phyloP scores from a whole-genome alignment of 2,113 vertebrate genomes.

The Albula glossodonta region DNA sequence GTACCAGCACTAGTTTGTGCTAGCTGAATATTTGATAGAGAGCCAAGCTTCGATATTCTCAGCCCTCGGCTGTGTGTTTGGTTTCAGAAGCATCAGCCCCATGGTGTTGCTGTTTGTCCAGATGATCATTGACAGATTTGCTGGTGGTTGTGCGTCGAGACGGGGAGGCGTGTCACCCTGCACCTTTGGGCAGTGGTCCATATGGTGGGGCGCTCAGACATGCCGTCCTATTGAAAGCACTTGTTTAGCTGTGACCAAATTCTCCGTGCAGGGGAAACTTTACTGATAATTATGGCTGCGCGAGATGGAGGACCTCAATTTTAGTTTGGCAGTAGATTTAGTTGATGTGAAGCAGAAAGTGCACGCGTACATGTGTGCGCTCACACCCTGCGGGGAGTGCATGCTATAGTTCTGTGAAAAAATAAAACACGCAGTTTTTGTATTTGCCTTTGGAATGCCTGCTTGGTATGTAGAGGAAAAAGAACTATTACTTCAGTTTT shows the following conservation, averaged over 20 bases:
- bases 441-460: background rate
- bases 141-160: background rate
- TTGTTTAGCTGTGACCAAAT: no score
- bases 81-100: background rate
- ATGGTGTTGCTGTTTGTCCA: background rate
- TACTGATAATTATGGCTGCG: background rate
- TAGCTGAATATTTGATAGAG: background rate
- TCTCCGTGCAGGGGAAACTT: background rate
- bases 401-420: no score
- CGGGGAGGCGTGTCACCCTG: no score
- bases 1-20: background rate
- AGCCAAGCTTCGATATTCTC: background rate
- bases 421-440: background rate
- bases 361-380: no score
- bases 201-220: no score
- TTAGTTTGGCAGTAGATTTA: background rate
- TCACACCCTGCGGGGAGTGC: no score
- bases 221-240: no score
- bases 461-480: background rate
- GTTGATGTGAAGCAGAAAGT: slow-evolving; percentile 23
- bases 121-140: background rate
- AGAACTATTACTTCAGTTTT: background rate
- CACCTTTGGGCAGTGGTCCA: no score
- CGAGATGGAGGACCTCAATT: background rate
- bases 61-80: background rate